Conservation (phyloP, 2,888 invertebrate genomes). For the Microchrysa polita region DNA sequence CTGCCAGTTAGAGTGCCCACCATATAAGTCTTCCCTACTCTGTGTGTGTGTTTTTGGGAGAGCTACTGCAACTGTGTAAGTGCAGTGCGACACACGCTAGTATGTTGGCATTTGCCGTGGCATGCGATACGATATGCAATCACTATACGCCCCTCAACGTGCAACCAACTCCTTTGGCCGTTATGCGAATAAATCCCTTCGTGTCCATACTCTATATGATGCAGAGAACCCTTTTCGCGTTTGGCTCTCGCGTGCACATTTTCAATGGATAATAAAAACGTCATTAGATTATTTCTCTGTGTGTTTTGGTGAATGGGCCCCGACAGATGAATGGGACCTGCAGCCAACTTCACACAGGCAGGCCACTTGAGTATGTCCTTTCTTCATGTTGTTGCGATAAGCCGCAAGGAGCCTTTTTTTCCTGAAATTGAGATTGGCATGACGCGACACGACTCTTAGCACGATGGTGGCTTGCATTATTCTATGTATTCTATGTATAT, state of each 20-base stretch:
- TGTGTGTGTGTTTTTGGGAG: background rate
- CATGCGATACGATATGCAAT: conserved; percentile 29
- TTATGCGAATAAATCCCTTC: too few relatives aligned
- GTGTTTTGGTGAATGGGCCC: conserved; percentile 42
- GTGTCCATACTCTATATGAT: too few relatives aligned
- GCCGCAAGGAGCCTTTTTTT: conserved; percentile 39
- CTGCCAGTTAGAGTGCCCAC: conserved; percentile 3
- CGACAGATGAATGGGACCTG: conserved; percentile 48
- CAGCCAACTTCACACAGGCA: conserved; percentile 35
- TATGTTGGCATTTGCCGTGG: conserved; percentile 24
- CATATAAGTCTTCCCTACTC: conserved; percentile 6
- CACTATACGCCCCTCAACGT: conserved; percentile 13
- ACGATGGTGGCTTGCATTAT: conserved; percentile 23
- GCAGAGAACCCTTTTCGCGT: conserved; percentile 7
- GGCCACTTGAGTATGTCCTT: conserved; percentile 35
- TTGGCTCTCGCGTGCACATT: conserved; percentile 22
- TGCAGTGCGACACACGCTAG: conserved; percentile 30
- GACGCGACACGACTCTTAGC: conserved; percentile 27
- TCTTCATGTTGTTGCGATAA: conserved; percentile 44
- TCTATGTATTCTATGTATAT: too few relatives aligned
- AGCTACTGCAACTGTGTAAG: conserved; percentile 14
- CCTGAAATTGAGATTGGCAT: conserved; percentile 37
- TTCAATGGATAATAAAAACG: conserved; percentile 49
- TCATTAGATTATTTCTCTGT: conserved; percentile 49
- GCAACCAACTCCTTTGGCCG: conserved; percentile 2